phyloP scores from a whole-genome alignment of 2,888 invertebrate genomes.

The Erynnis tages region DNA sequence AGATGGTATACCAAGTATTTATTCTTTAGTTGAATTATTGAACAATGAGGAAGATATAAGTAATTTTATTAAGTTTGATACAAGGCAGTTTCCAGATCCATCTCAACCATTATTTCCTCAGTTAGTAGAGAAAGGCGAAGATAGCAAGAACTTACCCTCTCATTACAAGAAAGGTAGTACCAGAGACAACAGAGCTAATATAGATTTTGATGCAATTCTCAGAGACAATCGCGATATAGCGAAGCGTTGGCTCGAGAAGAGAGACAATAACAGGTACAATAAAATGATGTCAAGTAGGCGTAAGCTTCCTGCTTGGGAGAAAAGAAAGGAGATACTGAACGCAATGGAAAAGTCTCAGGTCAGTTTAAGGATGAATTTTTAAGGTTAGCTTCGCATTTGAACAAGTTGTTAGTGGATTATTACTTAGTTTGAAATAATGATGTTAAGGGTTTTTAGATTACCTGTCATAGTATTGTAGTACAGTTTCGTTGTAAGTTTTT shows the following conservation, averaged over 20 bases:
- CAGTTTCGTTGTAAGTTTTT: too few species aligned
- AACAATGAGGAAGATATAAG: constrained; percentile 86
- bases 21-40: constrained; percentile 86
- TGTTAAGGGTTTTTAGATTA: too few species aligned
- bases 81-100: constrained; percentile 72
- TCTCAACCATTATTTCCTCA: constrained; percentile 83
- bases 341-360: constrained; percentile 84
- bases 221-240: constrained; percentile 84
- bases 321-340: constrained; percentile 85
- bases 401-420: background rate
- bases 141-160: constrained; percentile 67
- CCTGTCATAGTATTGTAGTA: too few species aligned
- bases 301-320: constrained; percentile 87
- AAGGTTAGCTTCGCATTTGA: too few species aligned
- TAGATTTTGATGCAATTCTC: constrained; percentile 76
- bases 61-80: constrained; percentile 80
- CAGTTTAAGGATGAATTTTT: constrained; percentile 18
- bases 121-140: constrained; percentile 63
- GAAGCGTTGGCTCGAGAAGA: constrained; percentile 82
- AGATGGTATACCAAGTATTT: constrained; percentile 87
- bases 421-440: background rate
- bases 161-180: constrained; percentile 85
- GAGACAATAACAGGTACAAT: constrained; percentile 82
- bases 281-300: constrained; percentile 84
- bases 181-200: constrained; percentile 72